A percentile compares a stretch with the other conserved stretches of the same genome.
These are phyloP conservation scores for Platysteira castanea DNA, from an alignment of 2,113 vertebrate genomes.

Conservation along the genomic window DNA sequence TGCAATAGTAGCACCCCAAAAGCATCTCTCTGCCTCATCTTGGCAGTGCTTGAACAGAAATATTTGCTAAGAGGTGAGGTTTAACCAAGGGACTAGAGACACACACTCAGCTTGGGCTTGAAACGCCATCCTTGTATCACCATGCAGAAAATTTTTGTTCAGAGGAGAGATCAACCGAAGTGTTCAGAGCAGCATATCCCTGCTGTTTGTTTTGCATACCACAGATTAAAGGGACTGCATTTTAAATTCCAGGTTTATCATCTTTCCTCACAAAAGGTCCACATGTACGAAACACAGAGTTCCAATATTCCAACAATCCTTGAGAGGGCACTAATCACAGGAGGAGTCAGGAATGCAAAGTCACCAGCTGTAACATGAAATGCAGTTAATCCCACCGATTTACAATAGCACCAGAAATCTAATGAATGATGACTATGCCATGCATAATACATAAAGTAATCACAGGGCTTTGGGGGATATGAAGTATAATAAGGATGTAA, in stretches of 20 bases:
- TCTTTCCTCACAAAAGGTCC: not conserved
- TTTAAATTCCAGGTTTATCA: not conserved
- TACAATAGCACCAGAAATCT: slow-evolving; percentile 41
- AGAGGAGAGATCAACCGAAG: not conserved
- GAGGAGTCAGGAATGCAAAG: slow-evolving; percentile 23
- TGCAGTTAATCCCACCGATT: slow-evolving; percentile 56
- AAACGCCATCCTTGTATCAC: not conserved
- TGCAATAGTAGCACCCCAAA: not conserved
- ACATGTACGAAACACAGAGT: not conserved
- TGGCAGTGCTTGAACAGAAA: not conserved
- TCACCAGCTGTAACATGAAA: slow-evolving; percentile 48
- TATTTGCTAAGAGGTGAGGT: not conserved
- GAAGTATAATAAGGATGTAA: not conserved
- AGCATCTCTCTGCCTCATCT: not conserved
- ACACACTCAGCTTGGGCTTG: not conserved
- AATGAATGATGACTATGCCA: slow-evolving; percentile 35
- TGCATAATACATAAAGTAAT: slow-evolving; percentile 42
- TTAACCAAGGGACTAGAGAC: not conserved
- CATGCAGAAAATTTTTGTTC: not conserved
- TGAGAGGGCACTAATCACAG: slow-evolving; percentile 18
- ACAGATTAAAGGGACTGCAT: not conserved
- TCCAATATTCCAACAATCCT: slow-evolving; percentile 28
- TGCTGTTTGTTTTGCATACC: slow-evolving; percentile 12
- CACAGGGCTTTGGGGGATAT: slow-evolving; percentile 2
- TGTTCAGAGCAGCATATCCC: not conserved